A percentile compares a stretch with the other conserved stretches of the same genome.
Conservation (phyloP, 2,888 invertebrate genomes). For the Patella pellucida region DNA sequence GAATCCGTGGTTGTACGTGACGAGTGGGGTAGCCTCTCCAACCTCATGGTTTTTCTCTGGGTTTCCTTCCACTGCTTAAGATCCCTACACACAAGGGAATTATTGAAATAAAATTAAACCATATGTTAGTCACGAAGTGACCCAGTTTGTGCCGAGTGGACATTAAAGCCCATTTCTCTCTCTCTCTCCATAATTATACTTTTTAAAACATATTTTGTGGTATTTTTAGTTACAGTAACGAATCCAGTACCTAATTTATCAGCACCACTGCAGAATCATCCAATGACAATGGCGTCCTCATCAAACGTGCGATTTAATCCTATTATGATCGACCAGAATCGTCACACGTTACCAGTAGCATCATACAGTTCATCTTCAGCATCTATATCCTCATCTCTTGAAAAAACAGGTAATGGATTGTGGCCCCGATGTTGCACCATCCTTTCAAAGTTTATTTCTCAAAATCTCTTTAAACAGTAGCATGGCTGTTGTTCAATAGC, state of each 20-base stretch:
- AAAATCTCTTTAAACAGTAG: too few species aligned
- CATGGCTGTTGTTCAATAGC: too few species aligned
- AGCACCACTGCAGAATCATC: conserved; percentile 48
- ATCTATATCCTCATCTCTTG: background rate
- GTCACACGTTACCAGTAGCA: conserved; percentile 27
- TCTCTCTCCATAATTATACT: background rate
- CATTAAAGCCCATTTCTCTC: too few species aligned
- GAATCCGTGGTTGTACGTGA: too few species aligned
- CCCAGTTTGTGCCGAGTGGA: too few species aligned
- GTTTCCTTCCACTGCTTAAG: too few species aligned
- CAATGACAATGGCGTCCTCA: conserved; percentile 33
- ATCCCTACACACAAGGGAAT: too few species aligned
- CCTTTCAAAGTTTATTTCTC: background rate
- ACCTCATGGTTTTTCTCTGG: too few species aligned
- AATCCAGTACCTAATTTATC: conserved; percentile 49
- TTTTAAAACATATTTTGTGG: background rate
- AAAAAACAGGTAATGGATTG: conserved; percentile 13
- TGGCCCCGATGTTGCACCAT: conserved; percentile 3
- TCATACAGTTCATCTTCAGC: conserved; percentile 22
- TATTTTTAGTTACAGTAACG: conserved; percentile 41
- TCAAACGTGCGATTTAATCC: conserved; percentile 37
- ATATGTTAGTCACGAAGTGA: too few species aligned
- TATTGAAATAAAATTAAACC: too few species aligned
- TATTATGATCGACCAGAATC: conserved; percentile 42
- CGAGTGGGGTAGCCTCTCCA: too few species aligned